These are phyloP conservation scores for Habropoda laboriosa DNA, from an alignment of 1,140 invertebrate species.

Conservation along the genomic window DNA sequence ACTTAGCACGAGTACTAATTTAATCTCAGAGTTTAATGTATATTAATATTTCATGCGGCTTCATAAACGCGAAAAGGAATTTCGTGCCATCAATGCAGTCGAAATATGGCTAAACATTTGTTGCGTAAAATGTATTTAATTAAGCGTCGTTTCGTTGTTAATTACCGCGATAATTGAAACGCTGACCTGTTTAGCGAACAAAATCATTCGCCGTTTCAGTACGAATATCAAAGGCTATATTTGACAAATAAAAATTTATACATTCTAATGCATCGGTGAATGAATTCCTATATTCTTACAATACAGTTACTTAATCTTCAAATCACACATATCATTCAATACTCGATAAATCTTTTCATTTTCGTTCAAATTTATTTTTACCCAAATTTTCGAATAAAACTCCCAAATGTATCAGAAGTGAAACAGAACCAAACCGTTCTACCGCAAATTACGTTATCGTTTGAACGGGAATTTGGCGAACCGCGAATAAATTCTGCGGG, in stretches of 20 bases:
- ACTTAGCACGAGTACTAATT: too few species aligned
- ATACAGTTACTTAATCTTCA: too few species aligned
- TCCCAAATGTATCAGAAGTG: neutral
- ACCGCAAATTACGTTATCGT: too few species aligned
- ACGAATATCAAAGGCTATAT: neutral
- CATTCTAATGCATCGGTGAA: neutral
- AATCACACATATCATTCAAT: too few species aligned
- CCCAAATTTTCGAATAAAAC: too few species aligned
- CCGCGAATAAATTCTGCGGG: neutral
- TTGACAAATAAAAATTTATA: neutral
- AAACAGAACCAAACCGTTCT: too few species aligned
- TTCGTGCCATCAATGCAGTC: neutral
- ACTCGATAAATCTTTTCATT: too few species aligned
- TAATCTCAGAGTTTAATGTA: neutral
- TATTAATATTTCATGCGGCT: neutral
- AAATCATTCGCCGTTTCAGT: neutral
- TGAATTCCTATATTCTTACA: neutral
- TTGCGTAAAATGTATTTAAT: neutral
- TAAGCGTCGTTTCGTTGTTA: neutral
- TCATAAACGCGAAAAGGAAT: neutral
- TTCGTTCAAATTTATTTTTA: too few species aligned
- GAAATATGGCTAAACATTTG: neutral
- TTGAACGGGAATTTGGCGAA: neutral
- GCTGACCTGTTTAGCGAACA: neutral
- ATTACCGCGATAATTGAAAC: conserved; percentile 1